Conservation (phyloP, 2,888 invertebrate species). For the Acanthacorydalis orientalis region DNA sequence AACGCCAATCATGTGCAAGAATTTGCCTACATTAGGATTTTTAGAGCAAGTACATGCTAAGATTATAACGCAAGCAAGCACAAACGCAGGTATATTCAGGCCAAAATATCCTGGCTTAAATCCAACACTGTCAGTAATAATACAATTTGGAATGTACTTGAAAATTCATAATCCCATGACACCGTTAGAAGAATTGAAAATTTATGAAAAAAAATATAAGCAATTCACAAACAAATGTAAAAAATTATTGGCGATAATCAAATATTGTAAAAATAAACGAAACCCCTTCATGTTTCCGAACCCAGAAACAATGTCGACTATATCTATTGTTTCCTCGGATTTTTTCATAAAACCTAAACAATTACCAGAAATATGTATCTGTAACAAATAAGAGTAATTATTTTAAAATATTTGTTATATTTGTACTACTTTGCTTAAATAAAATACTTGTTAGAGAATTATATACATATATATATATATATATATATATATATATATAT, state of each 20-base stretch:
- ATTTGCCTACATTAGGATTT: slow-evolving; percentile 38
- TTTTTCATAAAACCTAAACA: no score
- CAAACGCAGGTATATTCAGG: slow-evolving; percentile 30
- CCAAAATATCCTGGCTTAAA: slow-evolving; percentile 43
- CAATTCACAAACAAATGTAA: slow-evolving; percentile 23
- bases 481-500: no score
- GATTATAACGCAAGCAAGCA: slow-evolving; percentile 34
- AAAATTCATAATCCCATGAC: slow-evolving; percentile 32
- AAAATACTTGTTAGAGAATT: no score
- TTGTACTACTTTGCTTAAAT: no score
- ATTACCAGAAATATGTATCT: no score
- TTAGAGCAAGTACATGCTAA: slow-evolving; percentile 40
- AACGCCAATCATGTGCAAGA: slow-evolving; percentile 27
- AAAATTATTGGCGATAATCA: slow-evolving; percentile 25
- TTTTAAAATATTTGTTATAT: no score
- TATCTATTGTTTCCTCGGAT: no score
- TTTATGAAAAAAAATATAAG: slow-evolving; percentile 23
- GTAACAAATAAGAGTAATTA: no score
- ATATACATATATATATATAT: no score
- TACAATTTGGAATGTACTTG: slow-evolving; percentile 37
- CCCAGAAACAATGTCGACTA: no score
- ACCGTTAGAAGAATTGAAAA: slow-evolving; percentile 15
- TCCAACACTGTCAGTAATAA: slow-evolving; percentile 30
- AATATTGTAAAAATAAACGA: slow-evolving; percentile 30
- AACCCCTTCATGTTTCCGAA: slow-evolving; percentile 30